Conservation (phyloP, 2,797 vertebrate species). For the Ctenopoma kingsleyae region DNA sequence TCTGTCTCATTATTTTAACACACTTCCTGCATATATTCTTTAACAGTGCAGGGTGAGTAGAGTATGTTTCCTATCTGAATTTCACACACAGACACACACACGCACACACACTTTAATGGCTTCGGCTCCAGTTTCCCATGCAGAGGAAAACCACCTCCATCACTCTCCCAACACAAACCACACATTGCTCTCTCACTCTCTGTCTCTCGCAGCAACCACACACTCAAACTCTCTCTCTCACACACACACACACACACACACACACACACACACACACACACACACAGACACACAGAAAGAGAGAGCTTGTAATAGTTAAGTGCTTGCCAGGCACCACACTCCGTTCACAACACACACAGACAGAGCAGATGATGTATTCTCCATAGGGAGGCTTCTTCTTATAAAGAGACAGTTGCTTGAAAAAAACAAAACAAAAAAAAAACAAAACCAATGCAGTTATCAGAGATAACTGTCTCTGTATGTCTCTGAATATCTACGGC, state of each 20-base stretch:
- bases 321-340: constrained; percentile 54
- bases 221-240: constrained; percentile 21
- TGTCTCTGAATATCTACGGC: background rate
- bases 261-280: constrained; percentile 8
- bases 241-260: constrained; percentile 6
- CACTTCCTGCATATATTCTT: constrained; percentile 28
- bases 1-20: constrained; percentile 49
- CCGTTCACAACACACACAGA: constrained; percentile 27
- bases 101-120: constrained; percentile 52
- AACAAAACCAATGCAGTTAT: constrained; percentile 4
- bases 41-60: constrained; percentile 25
- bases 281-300: constrained; percentile 21
- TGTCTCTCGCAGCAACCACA: constrained; percentile 14
- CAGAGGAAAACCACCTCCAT: constrained; percentile 81
- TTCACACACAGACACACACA: constrained; percentile 1
- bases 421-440: background rate
- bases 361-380: constrained; percentile 45
- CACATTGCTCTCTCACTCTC: constrained; percentile 59
- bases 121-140: constrained; percentile 67
- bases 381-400: constrained; percentile 45
- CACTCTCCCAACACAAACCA: constrained; percentile 66
- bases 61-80: constrained; percentile 30
- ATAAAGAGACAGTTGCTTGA: constrained; percentile 38
- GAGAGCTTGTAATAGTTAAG: constrained; percentile 51
- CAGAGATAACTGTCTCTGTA: background rate